These are phyloP conservation scores for Alosa sapidissima DNA, from an alignment of 2,797 vertebrate species.

Conservation along the genomic window DNA sequence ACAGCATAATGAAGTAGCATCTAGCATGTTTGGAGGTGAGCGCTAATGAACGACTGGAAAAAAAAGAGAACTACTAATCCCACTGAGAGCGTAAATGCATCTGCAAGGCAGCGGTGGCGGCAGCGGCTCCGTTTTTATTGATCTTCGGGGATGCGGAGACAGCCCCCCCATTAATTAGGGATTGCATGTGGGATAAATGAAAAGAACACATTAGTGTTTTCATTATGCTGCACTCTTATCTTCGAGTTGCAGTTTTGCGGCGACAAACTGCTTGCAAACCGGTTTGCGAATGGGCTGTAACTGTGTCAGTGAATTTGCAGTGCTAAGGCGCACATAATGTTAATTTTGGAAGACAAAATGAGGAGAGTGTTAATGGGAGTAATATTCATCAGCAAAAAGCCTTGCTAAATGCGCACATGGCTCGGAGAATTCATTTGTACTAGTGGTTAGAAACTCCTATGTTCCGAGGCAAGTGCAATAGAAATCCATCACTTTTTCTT, in stretches of 20 bases:
- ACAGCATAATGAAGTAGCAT: neutral
- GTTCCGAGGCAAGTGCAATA: neutral
- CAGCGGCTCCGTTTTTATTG: constrained; percentile 32
- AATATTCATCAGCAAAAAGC: neutral
- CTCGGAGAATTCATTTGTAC: neutral
- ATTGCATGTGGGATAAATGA: constrained; percentile 34
- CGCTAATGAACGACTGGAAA: constrained; percentile 37
- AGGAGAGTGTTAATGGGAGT: neutral
- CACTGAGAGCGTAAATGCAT: constrained; percentile 34
- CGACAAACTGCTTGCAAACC: constrained; percentile 18
- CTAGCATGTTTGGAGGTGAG: constrained; percentile 31
- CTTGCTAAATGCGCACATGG: neutral
- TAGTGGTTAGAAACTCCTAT: neutral
- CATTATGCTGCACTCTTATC: neutral
- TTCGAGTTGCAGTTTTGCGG: neutral
- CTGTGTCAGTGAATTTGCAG: neutral
- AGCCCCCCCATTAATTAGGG: constrained; percentile 34
- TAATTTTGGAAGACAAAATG: neutral
- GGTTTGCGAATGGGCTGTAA: neutral
- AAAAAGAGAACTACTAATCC: constrained; percentile 35
- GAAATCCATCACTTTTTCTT: neutral
- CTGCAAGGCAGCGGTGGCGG: constrained; percentile 28
- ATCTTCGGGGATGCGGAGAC: constrained; percentile 37
- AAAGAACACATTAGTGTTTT: constrained; percentile 30
- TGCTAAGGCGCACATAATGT: neutral